These are phyloP conservation scores for Drosophila novamexicana DNA, from an alignment of 1,140 invertebrate genomes.

Conservation along the genomic window DNA sequence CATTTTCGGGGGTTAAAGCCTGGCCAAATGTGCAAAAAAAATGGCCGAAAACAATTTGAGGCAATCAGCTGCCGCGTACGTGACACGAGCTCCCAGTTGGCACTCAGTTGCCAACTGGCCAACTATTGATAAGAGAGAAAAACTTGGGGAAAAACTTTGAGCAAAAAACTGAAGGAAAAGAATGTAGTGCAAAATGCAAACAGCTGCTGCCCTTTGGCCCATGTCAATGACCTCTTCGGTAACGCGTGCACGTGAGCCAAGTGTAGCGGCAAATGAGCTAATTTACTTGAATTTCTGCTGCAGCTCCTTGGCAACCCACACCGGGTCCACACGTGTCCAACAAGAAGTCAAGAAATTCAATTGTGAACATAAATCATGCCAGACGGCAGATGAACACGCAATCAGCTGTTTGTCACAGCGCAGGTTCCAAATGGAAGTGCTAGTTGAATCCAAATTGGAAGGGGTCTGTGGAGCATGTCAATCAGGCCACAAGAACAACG, in stretches of 20 bases:
- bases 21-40: conserved; percentile 71
- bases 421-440: conserved; percentile 28
- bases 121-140: conserved; percentile 43
- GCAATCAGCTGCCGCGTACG: conserved; percentile 74
- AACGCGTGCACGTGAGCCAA: conserved; percentile 76
- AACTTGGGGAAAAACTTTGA: conserved; percentile 6
- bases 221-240: conserved; percentile 70
- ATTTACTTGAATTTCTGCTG: conserved; percentile 55
- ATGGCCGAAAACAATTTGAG: conserved; percentile 77
- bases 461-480: conserved; percentile 38
- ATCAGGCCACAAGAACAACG: conserved; percentile 44
- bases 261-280: conserved; percentile 78
- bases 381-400: conserved; percentile 65
- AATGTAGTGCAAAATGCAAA: conserved; percentile 67
- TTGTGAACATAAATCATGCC: conserved; percentile 75
- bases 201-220: conserved; percentile 58
- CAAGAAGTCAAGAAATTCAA: conserved; percentile 79
- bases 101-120: conserved; percentile 9
- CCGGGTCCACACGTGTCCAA: conserved; percentile 54
- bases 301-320: conserved; percentile 27
- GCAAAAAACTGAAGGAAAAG: conserved; percentile 18
- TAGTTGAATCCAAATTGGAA: conserved; percentile 8
- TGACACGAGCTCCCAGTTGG: conserved; percentile 56
- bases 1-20: conserved; percentile 53
- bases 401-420: conserved; percentile 76